Evolutionary conservation across 2,113 vertebrate genomes (phyloP).

Genomic region (Melanotaenia duboulayi): DNA sequence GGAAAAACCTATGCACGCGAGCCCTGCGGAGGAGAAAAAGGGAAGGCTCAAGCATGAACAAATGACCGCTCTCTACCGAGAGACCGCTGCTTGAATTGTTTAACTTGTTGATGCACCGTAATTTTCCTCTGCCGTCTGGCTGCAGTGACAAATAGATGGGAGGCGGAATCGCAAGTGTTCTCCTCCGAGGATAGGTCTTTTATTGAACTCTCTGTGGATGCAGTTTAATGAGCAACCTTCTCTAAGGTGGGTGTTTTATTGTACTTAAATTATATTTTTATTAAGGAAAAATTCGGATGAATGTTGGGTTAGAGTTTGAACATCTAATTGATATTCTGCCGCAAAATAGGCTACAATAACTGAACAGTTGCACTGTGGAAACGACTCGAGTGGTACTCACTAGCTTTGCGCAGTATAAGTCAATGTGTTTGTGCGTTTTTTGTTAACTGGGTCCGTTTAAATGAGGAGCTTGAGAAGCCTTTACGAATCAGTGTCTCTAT

Average conservation of each 20-base stretch:
- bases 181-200: slow-evolving; percentile 53
- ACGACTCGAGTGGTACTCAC: slow-evolving; percentile 49
- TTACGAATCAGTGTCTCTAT: slow-evolving; percentile 53
- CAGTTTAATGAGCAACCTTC: slow-evolving; percentile 63
- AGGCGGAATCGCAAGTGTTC: slow-evolving; percentile 60
- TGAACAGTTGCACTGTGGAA: slow-evolving; percentile 52
- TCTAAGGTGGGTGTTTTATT: slow-evolving; percentile 67
- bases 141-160: slow-evolving; percentile 71
- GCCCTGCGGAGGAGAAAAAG: slow-evolving; percentile 50
- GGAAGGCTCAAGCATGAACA: slow-evolving; percentile 35
- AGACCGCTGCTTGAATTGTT: slow-evolving; percentile 70
- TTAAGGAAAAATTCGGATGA: slow-evolving; percentile 14
- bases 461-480: slow-evolving; percentile 15
- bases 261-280: slow-evolving; percentile 9
- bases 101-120: slow-evolving; percentile 81
- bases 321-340: slow-evolving; percentile 68
- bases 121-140: slow-evolving; percentile 53
- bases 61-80: slow-evolving; percentile 39
- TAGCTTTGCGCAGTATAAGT: slow-evolving; percentile 63
- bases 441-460: slow-evolving; percentile 30
- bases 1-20: slow-evolving; percentile 55
- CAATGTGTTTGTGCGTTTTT: slow-evolving; percentile 45
- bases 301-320: slow-evolving; percentile 37
- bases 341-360: slow-evolving; percentile 69
- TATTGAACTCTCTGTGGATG: slow-evolving; percentile 58